Evolutionary conservation across 2,797 vertebrate genomes (phyloP), one percentile per base, ranked within the genome.

Genomic region (Coreius guichenoti): DNA sequence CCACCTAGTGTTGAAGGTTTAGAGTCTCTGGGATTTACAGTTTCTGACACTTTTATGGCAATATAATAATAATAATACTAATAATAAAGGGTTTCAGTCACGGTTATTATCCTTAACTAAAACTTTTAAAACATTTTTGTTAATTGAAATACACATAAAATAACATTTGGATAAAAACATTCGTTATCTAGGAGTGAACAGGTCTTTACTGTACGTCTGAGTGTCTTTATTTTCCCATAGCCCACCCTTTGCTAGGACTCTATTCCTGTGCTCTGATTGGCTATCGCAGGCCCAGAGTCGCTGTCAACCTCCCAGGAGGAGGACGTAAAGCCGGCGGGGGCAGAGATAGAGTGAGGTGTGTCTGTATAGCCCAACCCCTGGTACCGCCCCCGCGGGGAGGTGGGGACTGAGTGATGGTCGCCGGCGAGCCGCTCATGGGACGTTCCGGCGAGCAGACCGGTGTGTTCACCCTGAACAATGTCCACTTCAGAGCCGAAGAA

Each of bases 301-400:
- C 86, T 91, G 39, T 95, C 92, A 0, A 88, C 88, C 49, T 94
- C 91, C 90, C 93, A 92, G 17, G 82, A 93, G 61, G 92, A 92
- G 0, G 94, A 91, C 89, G 88, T 91, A 84, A 97, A 91, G 33
- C 94, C 95, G 13, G 92, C 93, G 2, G 94, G 91, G 0, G 95
- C 95, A 0, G 96, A 96, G 83, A 93, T 89, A 9, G 96, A 97
- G 88, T 97, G 97, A 1, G 97, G 96, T 0, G 97, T 94, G 85
- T 94, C 91, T 31, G 95, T 98, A 87, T 95, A 96, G 89, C 98
- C 98, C 92, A 99, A 96, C 31, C 98, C 97, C 92, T 99, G 95
- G 85, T 99, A 99, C 29, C 95, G 96, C 87, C 97, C 97, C 86
- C 92, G 95, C 2, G 97, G 96, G 16, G 97, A 98, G 75, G 93